These are phyloP conservation scores for Clupea harengus DNA, from an alignment of 2,113 vertebrate species.

Conservation along the genomic window DNA sequence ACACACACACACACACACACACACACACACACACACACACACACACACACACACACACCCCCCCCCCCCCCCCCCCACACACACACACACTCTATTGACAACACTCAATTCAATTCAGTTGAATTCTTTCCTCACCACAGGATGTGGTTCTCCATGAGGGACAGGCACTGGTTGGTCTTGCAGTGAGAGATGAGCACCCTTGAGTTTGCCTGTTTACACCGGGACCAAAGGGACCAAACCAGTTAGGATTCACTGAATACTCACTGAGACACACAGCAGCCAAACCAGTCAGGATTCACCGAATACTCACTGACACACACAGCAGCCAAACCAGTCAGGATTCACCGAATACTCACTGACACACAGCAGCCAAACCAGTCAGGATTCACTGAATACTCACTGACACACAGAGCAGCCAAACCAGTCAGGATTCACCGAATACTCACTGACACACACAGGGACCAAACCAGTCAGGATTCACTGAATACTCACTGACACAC, in stretches of 20 bases:
- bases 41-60: not conserved
- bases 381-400: not conserved
- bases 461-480: too few species aligned
- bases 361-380: conserved; percentile 23
- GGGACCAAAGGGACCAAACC: too few species aligned
- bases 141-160: conserved; percentile 70
- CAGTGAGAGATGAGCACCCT: conserved; percentile 80
- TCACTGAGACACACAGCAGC: too few species aligned
- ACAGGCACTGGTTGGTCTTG: conserved; percentile 84
- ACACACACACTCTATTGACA: not conserved
- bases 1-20: not conserved
- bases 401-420: too few species aligned
- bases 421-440: too few species aligned
- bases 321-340: not conserved
- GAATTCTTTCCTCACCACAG: conserved; percentile 70
- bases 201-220: conserved; percentile 73
- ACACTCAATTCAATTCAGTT: not conserved
- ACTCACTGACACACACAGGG: too few species aligned
- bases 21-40: not conserved
- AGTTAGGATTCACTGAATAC: too few species aligned
- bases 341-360: not conserved
- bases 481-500: conserved; percentile 3
- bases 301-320: conserved; percentile 21
- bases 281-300: too few species aligned
- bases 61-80: not conserved